phyloP scores from a whole-genome alignment of 2,797 vertebrate genomes.

The Coluber constrictor region DNA sequence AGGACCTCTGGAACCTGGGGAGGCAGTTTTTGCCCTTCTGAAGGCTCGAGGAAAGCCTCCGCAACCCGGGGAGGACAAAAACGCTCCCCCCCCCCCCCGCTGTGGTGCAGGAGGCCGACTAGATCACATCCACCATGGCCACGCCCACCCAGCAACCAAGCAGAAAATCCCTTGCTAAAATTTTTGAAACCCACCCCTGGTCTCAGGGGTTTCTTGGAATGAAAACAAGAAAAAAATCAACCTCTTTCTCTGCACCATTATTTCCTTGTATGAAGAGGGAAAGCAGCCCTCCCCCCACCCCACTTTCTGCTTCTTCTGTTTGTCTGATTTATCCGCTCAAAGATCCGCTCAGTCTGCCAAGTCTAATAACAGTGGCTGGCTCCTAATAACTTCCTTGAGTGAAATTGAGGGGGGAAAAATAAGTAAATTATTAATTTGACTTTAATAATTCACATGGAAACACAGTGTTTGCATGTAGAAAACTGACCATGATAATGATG shows the following conservation, averaged over 20 bases:
- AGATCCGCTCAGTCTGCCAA: slow-evolving; percentile 24
- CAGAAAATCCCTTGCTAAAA: too few relatives aligned
- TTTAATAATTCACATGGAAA: slow-evolving; percentile 59
- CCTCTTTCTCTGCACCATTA: neutral
- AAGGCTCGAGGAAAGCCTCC: too few relatives aligned
- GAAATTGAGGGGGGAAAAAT: slow-evolving; percentile 1
- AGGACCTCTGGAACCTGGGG: too few relatives aligned
- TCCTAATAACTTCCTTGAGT: slow-evolving; percentile 33
- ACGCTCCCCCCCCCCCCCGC: too few relatives aligned
- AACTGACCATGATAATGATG: slow-evolving; percentile 51
- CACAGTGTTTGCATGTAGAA: slow-evolving; percentile 38
- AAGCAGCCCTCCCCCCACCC: neutral
- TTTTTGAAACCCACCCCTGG: too few relatives aligned
- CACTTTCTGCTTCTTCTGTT: fast-evolving
- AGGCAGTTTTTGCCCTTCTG: too few relatives aligned
- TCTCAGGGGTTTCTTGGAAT: neutral
- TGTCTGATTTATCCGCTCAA: neutral
- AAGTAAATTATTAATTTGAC: slow-evolving; percentile 55
- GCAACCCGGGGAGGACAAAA: too few relatives aligned
- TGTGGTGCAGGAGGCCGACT: too few relatives aligned
- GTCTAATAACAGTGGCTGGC: neutral
- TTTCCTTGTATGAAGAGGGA: slow-evolving; percentile 10
- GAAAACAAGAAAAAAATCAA: neutral
- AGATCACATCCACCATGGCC: too few relatives aligned
- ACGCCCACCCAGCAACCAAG: too few relatives aligned